Evolutionary conservation across 2,797 vertebrate genomes (phyloP).

Genomic region (Discoglossus pictus): DNA sequence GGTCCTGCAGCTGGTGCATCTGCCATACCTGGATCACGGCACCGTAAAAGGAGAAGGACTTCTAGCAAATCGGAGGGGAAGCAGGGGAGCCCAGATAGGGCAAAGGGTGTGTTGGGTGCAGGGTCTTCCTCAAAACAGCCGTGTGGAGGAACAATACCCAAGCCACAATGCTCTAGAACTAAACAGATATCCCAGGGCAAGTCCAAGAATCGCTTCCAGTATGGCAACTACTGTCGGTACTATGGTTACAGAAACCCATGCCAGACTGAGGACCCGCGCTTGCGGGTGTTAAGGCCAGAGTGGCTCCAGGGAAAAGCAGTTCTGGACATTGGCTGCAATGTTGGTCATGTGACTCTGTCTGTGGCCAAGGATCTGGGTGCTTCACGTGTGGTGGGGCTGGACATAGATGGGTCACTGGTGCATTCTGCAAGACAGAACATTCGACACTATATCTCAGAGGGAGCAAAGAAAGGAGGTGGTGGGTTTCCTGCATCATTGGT

Average conservation of each 20-base stretch:
- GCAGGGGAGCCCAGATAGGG: conserved; percentile 52
- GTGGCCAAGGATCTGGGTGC: conserved; percentile 79
- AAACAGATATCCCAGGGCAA: conserved; percentile 35
- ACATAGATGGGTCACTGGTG: conserved; percentile 78
- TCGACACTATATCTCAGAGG: conserved; percentile 84
- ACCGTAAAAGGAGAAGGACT: conserved; percentile 69
- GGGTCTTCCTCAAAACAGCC: not conserved
- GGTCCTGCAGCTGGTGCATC: conserved; percentile 41
- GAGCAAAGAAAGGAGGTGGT: not conserved
- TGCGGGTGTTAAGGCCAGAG: conserved; percentile 72
- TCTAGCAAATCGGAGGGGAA: conserved; percentile 64
- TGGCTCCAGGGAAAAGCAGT: conserved; percentile 84
- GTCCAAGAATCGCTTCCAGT: conserved; percentile 68
- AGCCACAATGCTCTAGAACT: not conserved
- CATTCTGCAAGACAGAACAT: conserved; percentile 81
- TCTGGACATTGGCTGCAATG: conserved; percentile 85
- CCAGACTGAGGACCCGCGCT: conserved; percentile 69
- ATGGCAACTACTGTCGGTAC: conserved; percentile 80
- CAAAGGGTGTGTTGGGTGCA: not conserved
- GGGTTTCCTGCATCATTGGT: conserved; percentile 74
- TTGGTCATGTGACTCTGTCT: conserved; percentile 81
- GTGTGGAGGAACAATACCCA: conserved; percentile 25
- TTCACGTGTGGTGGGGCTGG: conserved; percentile 81
- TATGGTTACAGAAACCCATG: conserved; percentile 83
- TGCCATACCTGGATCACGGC: conserved; percentile 51